phyloP scores from a whole-genome alignment of 2,797 vertebrate species.

The Bufotes viridis region DNA sequence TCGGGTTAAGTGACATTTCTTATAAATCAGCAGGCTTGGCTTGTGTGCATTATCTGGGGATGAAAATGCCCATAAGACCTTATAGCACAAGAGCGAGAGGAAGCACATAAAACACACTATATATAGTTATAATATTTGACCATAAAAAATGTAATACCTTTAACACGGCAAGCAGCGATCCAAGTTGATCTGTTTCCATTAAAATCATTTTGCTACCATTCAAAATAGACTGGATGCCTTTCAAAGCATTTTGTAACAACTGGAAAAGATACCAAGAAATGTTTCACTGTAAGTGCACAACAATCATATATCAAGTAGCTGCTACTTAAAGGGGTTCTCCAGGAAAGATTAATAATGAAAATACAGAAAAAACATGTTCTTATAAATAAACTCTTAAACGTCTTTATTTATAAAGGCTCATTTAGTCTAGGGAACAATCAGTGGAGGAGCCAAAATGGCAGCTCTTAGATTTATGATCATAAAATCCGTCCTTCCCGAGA shows the following conservation, averaged over 20 bases:
- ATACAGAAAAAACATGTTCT: too few relatives aligned
- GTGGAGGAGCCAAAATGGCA: too few relatives aligned
- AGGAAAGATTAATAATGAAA: too few relatives aligned
- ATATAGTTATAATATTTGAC: too few relatives aligned
- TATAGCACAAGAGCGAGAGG: neutral
- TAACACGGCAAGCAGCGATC: constrained; percentile 86
- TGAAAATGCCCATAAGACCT: neutral
- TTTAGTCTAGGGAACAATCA: too few relatives aligned
- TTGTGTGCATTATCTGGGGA: neutral
- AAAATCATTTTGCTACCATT: constrained; percentile 90
- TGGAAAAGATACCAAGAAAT: constrained; percentile 65
- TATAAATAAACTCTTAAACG: too few relatives aligned
- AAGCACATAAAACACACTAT: neutral
- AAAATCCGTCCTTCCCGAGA: too few relatives aligned
- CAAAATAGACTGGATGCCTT: constrained; percentile 90
- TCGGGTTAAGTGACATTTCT: neutral
- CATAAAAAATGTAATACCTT: constrained; percentile 78
- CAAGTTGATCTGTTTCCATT: constrained; percentile 83
- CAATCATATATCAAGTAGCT: neutral
- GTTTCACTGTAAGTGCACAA: neutral
- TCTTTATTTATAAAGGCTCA: too few relatives aligned
- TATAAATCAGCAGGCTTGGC: neutral
- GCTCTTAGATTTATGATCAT: too few relatives aligned
- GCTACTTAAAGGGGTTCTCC: too few relatives aligned
- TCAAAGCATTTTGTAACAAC: constrained; percentile 90